A percentile compares a stretch with the other conserved stretches of the same genome.
Conservation (phyloP, 1,140 invertebrate species). For the Coelopa frigida region DNA sequence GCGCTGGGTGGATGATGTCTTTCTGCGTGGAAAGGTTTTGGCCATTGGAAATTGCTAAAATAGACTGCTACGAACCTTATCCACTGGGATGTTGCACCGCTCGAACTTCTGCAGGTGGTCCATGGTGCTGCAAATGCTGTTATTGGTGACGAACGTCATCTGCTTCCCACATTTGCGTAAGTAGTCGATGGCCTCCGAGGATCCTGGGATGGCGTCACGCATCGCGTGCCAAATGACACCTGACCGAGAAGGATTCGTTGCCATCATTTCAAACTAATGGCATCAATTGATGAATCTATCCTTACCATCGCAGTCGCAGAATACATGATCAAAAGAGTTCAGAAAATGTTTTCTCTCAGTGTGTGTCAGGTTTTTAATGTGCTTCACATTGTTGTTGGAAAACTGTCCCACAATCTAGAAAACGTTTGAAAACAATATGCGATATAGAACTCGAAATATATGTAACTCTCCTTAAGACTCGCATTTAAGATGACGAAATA, state of each 20-base stretch:
- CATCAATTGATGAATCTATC: too few relatives aligned
- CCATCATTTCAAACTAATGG: too few relatives aligned
- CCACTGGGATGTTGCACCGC: slow-evolving; percentile 40
- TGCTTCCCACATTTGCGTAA: slow-evolving; percentile 56
- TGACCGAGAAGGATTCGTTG: slow-evolving; percentile 18
- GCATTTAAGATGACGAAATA: too few relatives aligned
- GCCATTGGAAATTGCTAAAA: background rate
- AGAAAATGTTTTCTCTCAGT: slow-evolving; percentile 37
- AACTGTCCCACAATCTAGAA: too few relatives aligned
- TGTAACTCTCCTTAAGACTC: too few relatives aligned
- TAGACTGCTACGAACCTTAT: slow-evolving; percentile 24
- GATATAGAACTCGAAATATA: too few relatives aligned
- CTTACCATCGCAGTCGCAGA: slow-evolving; percentile 47
- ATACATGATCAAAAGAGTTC: slow-evolving; percentile 44
- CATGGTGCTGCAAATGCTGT: slow-evolving; percentile 45
- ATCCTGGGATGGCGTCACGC: slow-evolving; percentile 46
- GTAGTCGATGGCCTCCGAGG: slow-evolving; percentile 47
- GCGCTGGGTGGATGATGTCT: slow-evolving; percentile 37
- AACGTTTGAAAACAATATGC: too few relatives aligned
- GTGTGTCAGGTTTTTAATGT: slow-evolving; percentile 23
- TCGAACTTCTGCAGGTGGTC: slow-evolving; percentile 38
- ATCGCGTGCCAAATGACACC: slow-evolving; percentile 53
- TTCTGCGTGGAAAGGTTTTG: slow-evolving; percentile 24
- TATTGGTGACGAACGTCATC: slow-evolving; percentile 64
- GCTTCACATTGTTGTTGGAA: too few relatives aligned